Conservation (phyloP, 1,140 invertebrate species). For the Chymomyza costata region DNA sequence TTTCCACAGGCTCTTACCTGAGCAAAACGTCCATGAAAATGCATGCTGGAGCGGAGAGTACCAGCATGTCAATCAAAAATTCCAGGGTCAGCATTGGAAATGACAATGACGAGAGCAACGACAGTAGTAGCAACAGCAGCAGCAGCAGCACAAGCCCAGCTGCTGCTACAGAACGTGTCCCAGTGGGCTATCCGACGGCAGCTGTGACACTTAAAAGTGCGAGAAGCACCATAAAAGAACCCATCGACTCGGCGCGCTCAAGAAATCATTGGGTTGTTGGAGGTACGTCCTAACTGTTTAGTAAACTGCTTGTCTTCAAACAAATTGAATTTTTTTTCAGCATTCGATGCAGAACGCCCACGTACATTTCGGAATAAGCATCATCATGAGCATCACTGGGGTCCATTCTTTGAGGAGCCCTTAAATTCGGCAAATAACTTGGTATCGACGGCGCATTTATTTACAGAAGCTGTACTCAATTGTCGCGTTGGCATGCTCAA, state of each 20-base stretch:
- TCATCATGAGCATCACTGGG: constrained; percentile 80
- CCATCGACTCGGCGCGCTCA: constrained; percentile 42
- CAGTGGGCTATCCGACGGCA: background rate
- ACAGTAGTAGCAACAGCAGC: constrained; percentile 7
- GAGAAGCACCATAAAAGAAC: constrained; percentile 40
- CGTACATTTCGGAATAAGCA: constrained; percentile 78
- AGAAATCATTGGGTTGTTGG: constrained; percentile 47
- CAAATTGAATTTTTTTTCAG: constrained; percentile 1
- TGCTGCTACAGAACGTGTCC: too few relatives aligned
- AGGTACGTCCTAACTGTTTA: too few relatives aligned
- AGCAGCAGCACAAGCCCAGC: background rate
- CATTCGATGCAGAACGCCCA: constrained; percentile 77
- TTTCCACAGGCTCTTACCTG: background rate
- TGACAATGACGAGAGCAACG: background rate
- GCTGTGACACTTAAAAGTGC: constrained; percentile 37
- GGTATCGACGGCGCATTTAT: constrained; percentile 82
- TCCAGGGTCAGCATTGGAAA: constrained; percentile 6
- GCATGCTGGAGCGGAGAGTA: background rate
- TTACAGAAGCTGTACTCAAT: constrained; percentile 85
- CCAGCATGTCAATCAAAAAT: constrained; percentile 31
- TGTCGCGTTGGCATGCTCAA: constrained; percentile 88
- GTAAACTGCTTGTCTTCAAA: background rate
- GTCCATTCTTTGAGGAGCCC: constrained; percentile 86
- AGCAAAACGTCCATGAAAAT: constrained; percentile 1
- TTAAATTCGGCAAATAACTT: constrained; percentile 76